Evolutionary conservation across 2,797 vertebrate species (phyloP).

Genomic region (Betta splendens): DNA sequence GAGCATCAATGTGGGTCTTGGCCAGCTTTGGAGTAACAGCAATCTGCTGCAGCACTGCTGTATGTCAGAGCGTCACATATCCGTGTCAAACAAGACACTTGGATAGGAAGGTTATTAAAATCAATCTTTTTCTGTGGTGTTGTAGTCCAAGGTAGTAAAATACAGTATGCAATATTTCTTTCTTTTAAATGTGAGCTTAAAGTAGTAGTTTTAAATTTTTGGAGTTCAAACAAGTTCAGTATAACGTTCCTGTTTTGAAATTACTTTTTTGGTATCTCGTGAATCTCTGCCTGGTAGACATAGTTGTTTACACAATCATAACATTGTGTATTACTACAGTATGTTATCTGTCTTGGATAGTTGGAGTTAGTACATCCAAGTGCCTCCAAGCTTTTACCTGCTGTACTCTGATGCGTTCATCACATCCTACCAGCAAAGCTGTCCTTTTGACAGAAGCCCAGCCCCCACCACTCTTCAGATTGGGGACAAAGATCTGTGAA

Average conservation of each 20-base stretch:
- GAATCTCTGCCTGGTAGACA: too few species aligned
- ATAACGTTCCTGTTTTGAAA: too few species aligned
- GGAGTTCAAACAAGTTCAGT: background rate
- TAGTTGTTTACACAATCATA: too few species aligned
- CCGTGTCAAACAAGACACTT: slow-evolving; percentile 32
- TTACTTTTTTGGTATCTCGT: too few species aligned
- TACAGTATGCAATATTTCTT: too few species aligned
- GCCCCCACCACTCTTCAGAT: slow-evolving; percentile 57
- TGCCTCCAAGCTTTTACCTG: slow-evolving; percentile 5
- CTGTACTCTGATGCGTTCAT: background rate
- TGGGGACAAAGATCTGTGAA: slow-evolving; percentile 76
- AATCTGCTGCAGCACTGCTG: slow-evolving; percentile 56
- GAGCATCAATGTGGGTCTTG: slow-evolving; percentile 67
- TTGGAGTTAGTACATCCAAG: background rate
- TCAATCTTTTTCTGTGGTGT: too few species aligned
- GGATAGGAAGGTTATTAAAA: too few species aligned
- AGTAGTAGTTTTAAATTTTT: too few species aligned
- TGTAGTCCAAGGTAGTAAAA: too few species aligned
- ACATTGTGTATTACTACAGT: background rate
- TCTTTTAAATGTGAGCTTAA: too few species aligned
- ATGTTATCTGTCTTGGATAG: background rate
- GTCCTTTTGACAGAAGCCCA: slow-evolving; percentile 45
- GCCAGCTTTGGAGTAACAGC: slow-evolving; percentile 64
- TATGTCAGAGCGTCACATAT: slow-evolving; percentile 44
- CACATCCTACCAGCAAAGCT: slow-evolving; percentile 19